Evolutionary conservation across 2,888 invertebrate species (phyloP), one percentile per base, ranked within the genome.

Genomic region (Flexamia atlantica): DNA sequence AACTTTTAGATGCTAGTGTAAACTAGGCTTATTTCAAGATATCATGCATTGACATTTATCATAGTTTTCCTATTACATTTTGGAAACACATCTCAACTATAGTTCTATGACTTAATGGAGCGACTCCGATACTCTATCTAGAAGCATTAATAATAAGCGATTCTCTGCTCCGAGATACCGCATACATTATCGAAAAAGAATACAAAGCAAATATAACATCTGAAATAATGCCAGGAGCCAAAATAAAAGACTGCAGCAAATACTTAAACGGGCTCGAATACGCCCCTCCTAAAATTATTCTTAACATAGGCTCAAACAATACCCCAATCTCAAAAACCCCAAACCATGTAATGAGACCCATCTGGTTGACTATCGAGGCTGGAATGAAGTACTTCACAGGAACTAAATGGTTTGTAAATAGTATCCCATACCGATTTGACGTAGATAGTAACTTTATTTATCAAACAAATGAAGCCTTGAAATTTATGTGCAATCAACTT

Each of bases 281-380:
- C 2, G 17, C n/a, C 4, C 68, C 68, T 10, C 7, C 3, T 4
- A 68, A 68, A 30, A 68, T 68, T 9, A 30, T 68, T 4, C 1
- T 68, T 3, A 68, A 68, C 17, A 68, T 68, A 5, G 68, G 68
- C 30, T 68, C 68, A 9, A 68, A 68, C 32, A 68, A 30, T 17
- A 30, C n/a, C 1, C 2, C 7, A 10, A n/a, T 5, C 68, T 68
- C 68, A 4, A 68, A 4, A 5, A 32, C 68, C 9, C 68, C 68
- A 30, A 68, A 68, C 30, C 68, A 68, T 32, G n/a, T 30, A 9
- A 68, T 68, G 68, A 68, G 68, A 17, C 68, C 68, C 3, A 28
- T 68, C 32, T 68, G 68, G 68, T 32, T 68, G 1, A 68, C 32
- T 4, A 2, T 68, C 4, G 68, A 68, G 23, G 68, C 68, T 14